phyloP scores from a whole-genome alignment of 2,888 invertebrate species.

The Eugnorisma glareosa region DNA sequence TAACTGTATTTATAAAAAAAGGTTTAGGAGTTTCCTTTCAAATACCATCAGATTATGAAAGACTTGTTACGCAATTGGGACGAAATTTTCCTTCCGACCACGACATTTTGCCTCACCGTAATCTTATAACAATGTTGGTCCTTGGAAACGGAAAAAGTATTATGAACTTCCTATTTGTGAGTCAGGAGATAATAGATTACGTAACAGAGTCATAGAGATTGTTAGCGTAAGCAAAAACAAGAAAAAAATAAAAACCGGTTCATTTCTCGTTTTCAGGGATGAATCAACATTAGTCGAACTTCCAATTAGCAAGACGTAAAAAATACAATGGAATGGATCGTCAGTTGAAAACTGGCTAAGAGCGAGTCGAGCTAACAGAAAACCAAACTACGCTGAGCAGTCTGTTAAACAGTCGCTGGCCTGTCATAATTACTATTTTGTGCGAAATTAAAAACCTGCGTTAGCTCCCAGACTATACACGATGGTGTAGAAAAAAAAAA shows the following conservation, averaged over 20 bases:
- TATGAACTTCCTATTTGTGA: not conserved
- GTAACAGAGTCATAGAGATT: not conserved
- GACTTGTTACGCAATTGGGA: not conserved
- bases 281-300: slow-evolving; percentile 43
- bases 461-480: not conserved
- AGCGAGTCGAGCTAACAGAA: not conserved
- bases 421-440: not conserved
- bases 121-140: not conserved
- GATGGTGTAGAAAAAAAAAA: not conserved
- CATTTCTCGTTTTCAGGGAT: slow-evolving; percentile 1
- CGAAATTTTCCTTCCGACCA: not conserved
- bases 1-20: not conserved
- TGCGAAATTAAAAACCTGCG: not conserved
- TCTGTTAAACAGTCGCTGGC: not conserved
- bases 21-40: not conserved
- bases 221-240: slow-evolving; percentile 9
- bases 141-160: not conserved
- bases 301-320: slow-evolving; percentile 46
- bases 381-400: not conserved
- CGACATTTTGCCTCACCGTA: not conserved
- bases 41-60: not conserved
- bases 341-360: not conserved
- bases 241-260: slow-evolving; percentile 9
- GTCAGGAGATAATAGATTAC: not conserved
- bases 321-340: slow-evolving; percentile 33